These are phyloP conservation scores for Acanthococcus lagerstroemiae DNA, from an alignment of 2,888 invertebrate genomes.

Conservation along the genomic window DNA sequence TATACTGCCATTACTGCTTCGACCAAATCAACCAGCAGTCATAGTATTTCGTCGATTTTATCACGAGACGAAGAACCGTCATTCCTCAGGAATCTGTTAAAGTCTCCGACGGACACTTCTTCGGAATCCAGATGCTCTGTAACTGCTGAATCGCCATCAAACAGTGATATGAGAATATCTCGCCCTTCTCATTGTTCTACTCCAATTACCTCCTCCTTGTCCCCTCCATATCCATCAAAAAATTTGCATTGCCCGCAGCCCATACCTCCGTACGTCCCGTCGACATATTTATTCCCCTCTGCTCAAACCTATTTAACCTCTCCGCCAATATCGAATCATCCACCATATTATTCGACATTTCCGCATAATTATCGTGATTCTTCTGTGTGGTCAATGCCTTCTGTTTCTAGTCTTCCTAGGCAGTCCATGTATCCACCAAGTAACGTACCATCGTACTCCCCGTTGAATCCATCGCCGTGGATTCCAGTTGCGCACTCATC, in stretches of 20 bases:
- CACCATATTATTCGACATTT: constrained; percentile 19
- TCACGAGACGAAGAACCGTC: constrained; percentile 47
- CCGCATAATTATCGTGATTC: constrained; percentile 8
- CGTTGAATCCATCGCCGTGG: constrained; percentile 18
- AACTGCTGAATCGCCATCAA: constrained; percentile 19
- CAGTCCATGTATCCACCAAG: constrained; percentile 19
- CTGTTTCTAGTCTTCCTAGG: constrained; percentile 31
- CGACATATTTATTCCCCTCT: constrained; percentile 17
- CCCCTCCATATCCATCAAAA: constrained; percentile 9
- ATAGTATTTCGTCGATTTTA: constrained; percentile 74
- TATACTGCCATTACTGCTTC: constrained; percentile 1
- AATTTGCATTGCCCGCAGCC: constrained; percentile 17
- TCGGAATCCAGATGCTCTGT: constrained; percentile 11
- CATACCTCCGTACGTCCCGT: constrained; percentile 19
- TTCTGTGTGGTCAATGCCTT: constrained; percentile 20
- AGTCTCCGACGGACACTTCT: constrained; percentile 40
- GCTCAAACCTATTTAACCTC: constrained; percentile 14
- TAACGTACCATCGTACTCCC: constrained; percentile 15
- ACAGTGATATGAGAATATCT: constrained; percentile 2
- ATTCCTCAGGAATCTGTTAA: constrained; percentile 41
- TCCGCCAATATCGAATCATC: constrained; percentile 22
- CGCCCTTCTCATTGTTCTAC: constrained; percentile 28
- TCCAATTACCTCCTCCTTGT: constrained; percentile 4
- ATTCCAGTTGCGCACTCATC: constrained; percentile 25
- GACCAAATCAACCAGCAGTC: constrained; percentile 50